Conservation (phyloP, 2,797 vertebrate species). For the Crocidura indochinensis region DNA sequence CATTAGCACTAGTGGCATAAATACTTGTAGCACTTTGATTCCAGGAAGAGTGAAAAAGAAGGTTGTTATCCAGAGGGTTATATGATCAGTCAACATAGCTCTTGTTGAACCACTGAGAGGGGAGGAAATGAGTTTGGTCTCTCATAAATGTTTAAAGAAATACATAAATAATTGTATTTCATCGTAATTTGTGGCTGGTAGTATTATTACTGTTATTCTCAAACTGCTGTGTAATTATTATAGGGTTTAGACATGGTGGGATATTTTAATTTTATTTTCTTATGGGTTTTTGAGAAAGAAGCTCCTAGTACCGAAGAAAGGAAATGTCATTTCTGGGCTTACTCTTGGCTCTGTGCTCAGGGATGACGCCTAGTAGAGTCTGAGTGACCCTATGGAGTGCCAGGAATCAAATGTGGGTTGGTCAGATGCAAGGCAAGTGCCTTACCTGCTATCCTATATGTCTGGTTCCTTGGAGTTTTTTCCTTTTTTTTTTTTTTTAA, state of each 20-base stretch:
- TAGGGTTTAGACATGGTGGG: constrained; percentile 9
- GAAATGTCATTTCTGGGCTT: neutral
- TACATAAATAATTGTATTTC: neutral
- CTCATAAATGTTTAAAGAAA: too few species aligned
- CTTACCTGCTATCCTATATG: too few species aligned
- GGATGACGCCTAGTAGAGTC: too few species aligned
- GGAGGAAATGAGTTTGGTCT: constrained; percentile 19
- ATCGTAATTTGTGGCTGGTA: neutral
- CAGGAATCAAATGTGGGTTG: too few species aligned
- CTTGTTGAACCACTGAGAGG: neutral
- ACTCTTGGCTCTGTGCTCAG: too few species aligned
- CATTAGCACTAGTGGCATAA: neutral
- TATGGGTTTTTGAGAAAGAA: constrained; percentile 17
- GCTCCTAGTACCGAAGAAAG: constrained; percentile 1
- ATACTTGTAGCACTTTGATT: constrained; percentile 4
- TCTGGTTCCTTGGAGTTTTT: too few species aligned
- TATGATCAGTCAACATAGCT: neutral
- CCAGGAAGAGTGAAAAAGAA: neutral
- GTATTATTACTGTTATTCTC: constrained; percentile 19
- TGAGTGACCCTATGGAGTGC: too few species aligned
- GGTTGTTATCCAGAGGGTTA: neutral
- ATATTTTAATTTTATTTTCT: neutral
- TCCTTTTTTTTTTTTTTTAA: too few species aligned
- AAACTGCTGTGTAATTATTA: neutral
- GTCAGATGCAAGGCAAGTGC: too few species aligned